Conservation (phyloP, 2,113 vertebrate species). For the Tapirus terrestris region DNA sequence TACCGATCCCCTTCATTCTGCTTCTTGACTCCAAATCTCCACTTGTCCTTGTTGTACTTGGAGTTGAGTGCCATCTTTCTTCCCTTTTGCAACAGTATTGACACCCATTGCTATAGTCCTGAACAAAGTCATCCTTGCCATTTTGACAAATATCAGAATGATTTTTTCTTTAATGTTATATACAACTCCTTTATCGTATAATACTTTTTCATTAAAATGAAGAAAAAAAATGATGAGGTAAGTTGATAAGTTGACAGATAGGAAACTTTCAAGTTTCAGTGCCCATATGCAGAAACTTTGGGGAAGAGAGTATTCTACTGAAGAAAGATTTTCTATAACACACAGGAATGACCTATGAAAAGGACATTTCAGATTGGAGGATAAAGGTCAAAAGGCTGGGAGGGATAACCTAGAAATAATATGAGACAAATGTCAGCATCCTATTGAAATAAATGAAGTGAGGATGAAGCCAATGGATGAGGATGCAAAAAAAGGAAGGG, state of each 20-base stretch:
- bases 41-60: background rate
- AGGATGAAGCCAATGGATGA: background rate
- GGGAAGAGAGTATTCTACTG: background rate
- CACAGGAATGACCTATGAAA: slow-evolving; percentile 15
- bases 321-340: slow-evolving; percentile 51
- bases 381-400: slow-evolving; percentile 65
- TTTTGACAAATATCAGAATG: background rate
- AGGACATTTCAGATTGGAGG: slow-evolving; percentile 59
- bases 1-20: background rate
- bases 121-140: background rate
- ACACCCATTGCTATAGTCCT: background rate
- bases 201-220: background rate
- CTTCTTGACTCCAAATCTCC: background rate
- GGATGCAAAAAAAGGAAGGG: background rate
- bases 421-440: slow-evolving; percentile 64
- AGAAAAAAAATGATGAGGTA: background rate
- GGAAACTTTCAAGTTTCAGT: background rate
- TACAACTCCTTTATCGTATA: background rate
- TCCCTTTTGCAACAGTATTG: background rate
- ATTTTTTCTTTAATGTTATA: background rate
- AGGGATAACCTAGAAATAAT: slow-evolving; percentile 64
- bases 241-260: background rate
- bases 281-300: background rate
- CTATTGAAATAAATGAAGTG: slow-evolving; percentile 65
- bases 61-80: background rate